Base-by-base conservation (phyloP, 1,140 invertebrate species). In the Papilio aristodemus region DNA sequence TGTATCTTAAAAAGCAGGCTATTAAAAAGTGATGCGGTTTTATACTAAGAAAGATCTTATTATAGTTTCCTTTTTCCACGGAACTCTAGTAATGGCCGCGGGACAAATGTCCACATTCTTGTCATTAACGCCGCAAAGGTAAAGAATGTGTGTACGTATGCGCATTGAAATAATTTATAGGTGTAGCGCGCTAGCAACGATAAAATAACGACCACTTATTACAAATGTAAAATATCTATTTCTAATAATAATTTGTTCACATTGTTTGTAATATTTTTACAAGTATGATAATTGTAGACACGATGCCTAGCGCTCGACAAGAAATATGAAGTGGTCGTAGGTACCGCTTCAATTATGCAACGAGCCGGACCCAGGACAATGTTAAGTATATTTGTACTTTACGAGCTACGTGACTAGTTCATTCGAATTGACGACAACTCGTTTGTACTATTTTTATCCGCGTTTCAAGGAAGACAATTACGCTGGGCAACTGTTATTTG, bases 331-430 rank as follows among this genome's bases (percentile, higher is more conserved):
- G 78, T 83, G 79, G 75, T 76, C 46, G 50, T 72, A 78, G 78
- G 76, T 80, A 80, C 78, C 79, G 77, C 80, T 81, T 79, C 80
- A 77, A 85, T 89, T 89, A 89, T 87, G 84, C 85, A 85, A 89
- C 60, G 63, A 89, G 84, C 83, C 85, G 85, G 85, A 87, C 83
- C 71, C 82, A 78, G 78, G 78, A 86, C 85, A 89, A 86, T 87
- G 79, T 80, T 83, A 77, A 81, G 75, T 83, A 78, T 83, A 78
- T 77, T 83, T 80, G 77, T 81, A 80, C 75, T 71, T 70, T 73
- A 75, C 74, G 75, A 76, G 71, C 68, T 80, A 80, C 87, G 84
- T 87, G 84, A 85, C 85, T 77, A 70, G 81, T 77, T 78, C 77
- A 78, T 76, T 80, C 75, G 78, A 75, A 71, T 74, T 75, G 72